These are phyloP conservation scores for Gobio occitaniae DNA, from an alignment of 2,797 vertebrate genomes.

Conservation along the genomic window DNA sequence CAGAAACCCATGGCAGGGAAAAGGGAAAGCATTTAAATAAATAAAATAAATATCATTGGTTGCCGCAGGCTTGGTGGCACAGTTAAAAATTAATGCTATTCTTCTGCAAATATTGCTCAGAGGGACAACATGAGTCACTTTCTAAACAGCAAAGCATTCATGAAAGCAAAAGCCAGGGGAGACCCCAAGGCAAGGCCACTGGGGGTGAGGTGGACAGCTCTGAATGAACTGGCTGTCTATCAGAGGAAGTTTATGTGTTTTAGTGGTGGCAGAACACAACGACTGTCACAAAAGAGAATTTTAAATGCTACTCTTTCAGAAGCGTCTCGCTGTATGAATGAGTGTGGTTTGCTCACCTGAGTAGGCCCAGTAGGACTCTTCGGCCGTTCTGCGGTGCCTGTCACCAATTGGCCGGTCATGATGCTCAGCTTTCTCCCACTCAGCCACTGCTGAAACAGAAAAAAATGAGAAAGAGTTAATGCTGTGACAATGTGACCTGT, in stretches of 20 bases:
- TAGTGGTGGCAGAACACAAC: not conserved
- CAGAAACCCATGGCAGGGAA: conserved; percentile 63
- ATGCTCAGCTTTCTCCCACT: conserved; percentile 82
- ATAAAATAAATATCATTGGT: conserved; percentile 78
- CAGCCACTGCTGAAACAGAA: conserved; percentile 81
- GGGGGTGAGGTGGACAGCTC: conserved; percentile 42
- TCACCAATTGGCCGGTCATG: conserved; percentile 73
- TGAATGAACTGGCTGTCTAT: conserved; percentile 38
- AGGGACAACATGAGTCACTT: conserved; percentile 71
- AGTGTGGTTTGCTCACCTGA: conserved; percentile 80
- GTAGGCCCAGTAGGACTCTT: conserved; percentile 95
- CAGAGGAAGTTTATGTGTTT: conserved; percentile 19
- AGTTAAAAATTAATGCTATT: conserved; percentile 77
- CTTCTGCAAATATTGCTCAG: conserved; percentile 71
- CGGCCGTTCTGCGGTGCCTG: conserved; percentile 85
- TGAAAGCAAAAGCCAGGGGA: conserved; percentile 68
- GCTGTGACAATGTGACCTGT: not conserved
- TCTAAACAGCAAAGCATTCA: conserved; percentile 68
- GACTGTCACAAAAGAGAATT: not conserved
- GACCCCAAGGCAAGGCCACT: conserved; percentile 61
- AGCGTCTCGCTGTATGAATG: not conserved
- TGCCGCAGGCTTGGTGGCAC: conserved; percentile 69
- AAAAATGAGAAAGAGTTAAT: conserved; percentile 55
- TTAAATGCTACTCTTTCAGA: not conserved
- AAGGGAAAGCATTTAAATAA: conserved; percentile 75